phyloP scores from a whole-genome alignment of 1,140 invertebrate species.

The Condylostylus longicornis region DNA sequence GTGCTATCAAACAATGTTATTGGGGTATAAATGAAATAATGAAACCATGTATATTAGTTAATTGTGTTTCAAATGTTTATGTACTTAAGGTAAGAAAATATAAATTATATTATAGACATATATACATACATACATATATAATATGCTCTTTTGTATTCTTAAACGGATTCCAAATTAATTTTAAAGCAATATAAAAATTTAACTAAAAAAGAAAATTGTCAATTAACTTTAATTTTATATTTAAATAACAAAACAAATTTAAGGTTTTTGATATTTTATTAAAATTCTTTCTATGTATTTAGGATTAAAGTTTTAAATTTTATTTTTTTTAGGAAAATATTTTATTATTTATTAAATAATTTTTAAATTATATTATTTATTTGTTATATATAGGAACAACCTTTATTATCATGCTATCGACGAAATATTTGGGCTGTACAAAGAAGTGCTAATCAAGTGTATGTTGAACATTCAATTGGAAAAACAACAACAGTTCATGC shows the following conservation, averaged over 20 bases:
- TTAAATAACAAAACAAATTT: neutral
- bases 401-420: conserved; percentile 33
- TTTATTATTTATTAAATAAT: no score
- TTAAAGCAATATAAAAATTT: no score
- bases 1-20: conserved; percentile 54
- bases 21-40: conserved; percentile 55
- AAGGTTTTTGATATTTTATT: neutral
- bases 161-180: neutral
- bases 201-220: no score
- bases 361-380: neutral
- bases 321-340: no score
- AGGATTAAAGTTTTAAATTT: no score
- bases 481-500: conserved; percentile 46
- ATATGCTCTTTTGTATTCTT: neutral
- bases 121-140: no score
- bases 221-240: neutral
- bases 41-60: conserved; percentile 61
- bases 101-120: no score
- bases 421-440: conserved; percentile 56
- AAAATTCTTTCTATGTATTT: neutral
- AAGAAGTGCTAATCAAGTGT: conserved; percentile 45
- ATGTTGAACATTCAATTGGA: conserved; percentile 38
- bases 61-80: conserved; percentile 71
- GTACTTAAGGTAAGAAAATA: conserved; percentile 40
- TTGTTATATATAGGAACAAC: conserved; percentile 17